These are phyloP conservation scores for Spodoptera exigua DNA, from an alignment of 2,888 invertebrate species.

Conservation along the genomic window DNA sequence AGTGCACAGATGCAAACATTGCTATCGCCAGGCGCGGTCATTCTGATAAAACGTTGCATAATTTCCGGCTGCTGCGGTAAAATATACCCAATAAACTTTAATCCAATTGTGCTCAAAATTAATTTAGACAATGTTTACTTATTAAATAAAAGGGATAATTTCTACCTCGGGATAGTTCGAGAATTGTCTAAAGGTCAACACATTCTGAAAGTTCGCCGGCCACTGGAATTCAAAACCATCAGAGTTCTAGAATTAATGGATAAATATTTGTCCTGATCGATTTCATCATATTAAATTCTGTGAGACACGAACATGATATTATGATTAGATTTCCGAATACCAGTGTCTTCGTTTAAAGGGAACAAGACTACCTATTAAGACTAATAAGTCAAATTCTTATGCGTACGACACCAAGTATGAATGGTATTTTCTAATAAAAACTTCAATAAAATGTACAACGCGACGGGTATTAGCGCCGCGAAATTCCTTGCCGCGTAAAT, in stretches of 20 bases:
- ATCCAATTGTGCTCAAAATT: conserved; percentile 24
- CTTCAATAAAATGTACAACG: conserved; percentile 78
- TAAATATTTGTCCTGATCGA: conserved; percentile 34
- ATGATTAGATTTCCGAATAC: conserved; percentile 64
- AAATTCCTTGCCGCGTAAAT: conserved; percentile 80
- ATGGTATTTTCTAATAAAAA: conserved; percentile 84
- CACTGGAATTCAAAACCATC: conserved; percentile 18
- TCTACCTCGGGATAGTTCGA: neutral
- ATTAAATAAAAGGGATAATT: conserved; percentile 15
- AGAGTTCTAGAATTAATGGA: conserved; percentile 14
- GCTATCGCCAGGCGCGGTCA: conserved; percentile 64
- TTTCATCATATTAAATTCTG: conserved; percentile 51
- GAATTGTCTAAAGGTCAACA: conserved; percentile 16
- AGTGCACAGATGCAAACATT: conserved; percentile 73
- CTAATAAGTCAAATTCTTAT: conserved; percentile 67
- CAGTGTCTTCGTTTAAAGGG: conserved; percentile 43
- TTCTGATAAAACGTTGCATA: conserved; percentile 82
- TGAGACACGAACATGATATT: conserved; percentile 62
- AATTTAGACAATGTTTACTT: conserved; percentile 2
- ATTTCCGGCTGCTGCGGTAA: conserved; percentile 73
- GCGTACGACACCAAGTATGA: conserved; percentile 67
- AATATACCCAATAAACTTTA: conserved; percentile 59
- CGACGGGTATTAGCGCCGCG: conserved; percentile 80
- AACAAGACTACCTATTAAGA: conserved; percentile 52
- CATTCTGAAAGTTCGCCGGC: conserved; percentile 20